phyloP scores from a whole-genome alignment of 2,797 vertebrate species.

The Acanthurus tractus region DNA sequence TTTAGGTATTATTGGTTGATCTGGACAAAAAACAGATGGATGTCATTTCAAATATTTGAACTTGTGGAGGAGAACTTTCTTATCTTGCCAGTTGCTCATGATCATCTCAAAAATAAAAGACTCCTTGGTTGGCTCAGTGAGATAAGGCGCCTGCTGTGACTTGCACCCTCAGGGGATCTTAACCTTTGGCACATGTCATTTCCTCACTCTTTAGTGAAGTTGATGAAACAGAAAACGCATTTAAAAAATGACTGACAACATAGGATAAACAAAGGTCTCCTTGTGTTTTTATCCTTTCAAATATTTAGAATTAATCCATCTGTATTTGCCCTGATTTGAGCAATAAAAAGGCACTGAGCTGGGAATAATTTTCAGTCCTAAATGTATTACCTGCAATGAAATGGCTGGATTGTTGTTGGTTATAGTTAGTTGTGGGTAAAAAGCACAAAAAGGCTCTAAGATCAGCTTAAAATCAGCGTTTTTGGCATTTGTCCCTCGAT shows the following conservation, averaged over 20 bases:
- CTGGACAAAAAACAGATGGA: conserved; percentile 51
- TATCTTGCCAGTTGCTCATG: background rate
- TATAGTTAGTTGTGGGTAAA: conserved; percentile 58
- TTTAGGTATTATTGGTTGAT: conserved; percentile 52
- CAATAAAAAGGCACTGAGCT: conserved; percentile 81
- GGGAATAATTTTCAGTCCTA: conserved; percentile 64
- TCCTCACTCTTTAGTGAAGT: background rate
- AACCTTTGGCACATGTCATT: conserved; percentile 39
- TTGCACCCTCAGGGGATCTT: conserved; percentile 4
- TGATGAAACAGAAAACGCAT: conserved; percentile 1
- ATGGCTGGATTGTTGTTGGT: conserved; percentile 49
- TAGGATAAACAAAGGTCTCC: conserved; percentile 50
- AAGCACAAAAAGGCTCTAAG: conserved; percentile 62
- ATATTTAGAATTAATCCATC: conserved; percentile 60
- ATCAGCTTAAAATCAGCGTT: conserved; percentile 45
- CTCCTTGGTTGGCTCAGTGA: conserved; percentile 5
- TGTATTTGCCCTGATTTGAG: conserved; percentile 63
- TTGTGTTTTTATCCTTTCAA: conserved; percentile 12
- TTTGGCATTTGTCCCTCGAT: conserved; percentile 49
- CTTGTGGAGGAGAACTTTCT: conserved; percentile 53
- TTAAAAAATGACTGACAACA: conserved; percentile 8
- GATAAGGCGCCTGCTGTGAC: conserved; percentile 11
- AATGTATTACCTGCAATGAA: conserved; percentile 61
- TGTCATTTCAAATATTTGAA: conserved; percentile 50
- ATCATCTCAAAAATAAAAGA: conserved; percentile 20